Base-by-base conservation (phyloP, 2,797 vertebrate genomes). In the Toxotes lorentzi region DNA sequence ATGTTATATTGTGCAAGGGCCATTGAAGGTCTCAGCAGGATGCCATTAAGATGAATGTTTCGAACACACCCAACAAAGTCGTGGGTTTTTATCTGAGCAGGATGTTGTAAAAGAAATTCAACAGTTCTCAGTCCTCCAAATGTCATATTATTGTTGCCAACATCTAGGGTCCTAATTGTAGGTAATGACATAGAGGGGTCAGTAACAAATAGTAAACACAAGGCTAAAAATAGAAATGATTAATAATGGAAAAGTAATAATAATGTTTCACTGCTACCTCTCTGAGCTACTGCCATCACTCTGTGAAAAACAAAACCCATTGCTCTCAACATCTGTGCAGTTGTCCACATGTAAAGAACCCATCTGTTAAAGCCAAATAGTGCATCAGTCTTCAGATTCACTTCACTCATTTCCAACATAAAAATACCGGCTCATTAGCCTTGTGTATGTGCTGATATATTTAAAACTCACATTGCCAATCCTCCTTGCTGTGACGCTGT, bases 41-140 rank as follows among this genome's bases (percentile, higher is more conserved):
- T 81, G 16, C 94, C 91, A 38, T 96, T 96, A 4, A 96, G 75
- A 53, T 91, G 58, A 75, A 95, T 60, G 69, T 94, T 95, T 73
- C 88, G 88, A 70, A 96, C 77, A 75, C 95, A 96, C 63, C 95
- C 95, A 67, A 95, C 90, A 89, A 96, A 96, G 85, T 95, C 90
- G 63, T 96, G 94, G 12, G 88, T 91, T 90, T 88, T 88, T 81
- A 94, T 92, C 67, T 93, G 94, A 84, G 47, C 66, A 11, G 91
- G 92, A 70, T 88, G 90, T 70, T 84, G 72, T 35, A 89, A 85
- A 72, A 95, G 85, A 7, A 85, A 83, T 70, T 94, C 91, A 69
- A 92, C 78, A 27, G 87, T 92, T 83, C 89, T 95, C 41, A 95
- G 50, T 35, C 95, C 94, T 76, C 95, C 95, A 62, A 95, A 74